Conservation (phyloP, 64 coral and sea anemone species). For the Trachythela sp. region DNA sequence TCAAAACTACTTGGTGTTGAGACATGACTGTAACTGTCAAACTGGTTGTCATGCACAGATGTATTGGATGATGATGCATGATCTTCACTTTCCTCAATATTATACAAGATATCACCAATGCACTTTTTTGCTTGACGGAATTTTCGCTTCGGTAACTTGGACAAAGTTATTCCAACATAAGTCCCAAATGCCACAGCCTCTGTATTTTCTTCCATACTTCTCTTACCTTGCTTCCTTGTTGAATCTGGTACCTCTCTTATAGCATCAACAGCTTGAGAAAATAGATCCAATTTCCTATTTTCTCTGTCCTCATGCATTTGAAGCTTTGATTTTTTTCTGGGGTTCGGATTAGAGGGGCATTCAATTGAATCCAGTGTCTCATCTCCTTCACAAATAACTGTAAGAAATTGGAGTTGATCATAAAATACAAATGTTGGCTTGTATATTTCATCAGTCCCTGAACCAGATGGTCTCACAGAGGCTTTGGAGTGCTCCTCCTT, state of each 20-base stretch:
- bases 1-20: constrained; percentile 18
- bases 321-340: constrained; percentile 43
- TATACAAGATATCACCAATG: constrained; percentile 50
- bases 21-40: neutral
- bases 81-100: constrained; percentile 61
- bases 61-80: neutral
- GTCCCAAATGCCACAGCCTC: constrained; percentile 48
- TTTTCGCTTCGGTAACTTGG: constrained; percentile 30
- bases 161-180: constrained; percentile 54
- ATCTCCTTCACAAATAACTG: constrained; percentile 34
- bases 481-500: constrained; percentile 26
- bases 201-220: constrained; percentile 20
- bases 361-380: constrained; percentile 17
- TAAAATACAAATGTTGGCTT: constrained; percentile 45
- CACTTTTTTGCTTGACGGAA: constrained; percentile 57
- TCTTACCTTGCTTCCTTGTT: neutral
- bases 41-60: neutral
- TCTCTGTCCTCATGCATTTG: constrained; percentile 13
- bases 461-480: constrained; percentile 24
- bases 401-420: constrained; percentile 38
- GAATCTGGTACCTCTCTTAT: constrained; percentile 30
- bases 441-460: constrained; percentile 38
- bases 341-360: constrained; percentile 18
- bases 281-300: constrained; percentile 27
- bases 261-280: constrained; percentile 47